Evolutionary conservation across 2,113 vertebrate genomes (phyloP), one percentile per base, ranked within the genome.

Genomic region (Ia io): DNA sequence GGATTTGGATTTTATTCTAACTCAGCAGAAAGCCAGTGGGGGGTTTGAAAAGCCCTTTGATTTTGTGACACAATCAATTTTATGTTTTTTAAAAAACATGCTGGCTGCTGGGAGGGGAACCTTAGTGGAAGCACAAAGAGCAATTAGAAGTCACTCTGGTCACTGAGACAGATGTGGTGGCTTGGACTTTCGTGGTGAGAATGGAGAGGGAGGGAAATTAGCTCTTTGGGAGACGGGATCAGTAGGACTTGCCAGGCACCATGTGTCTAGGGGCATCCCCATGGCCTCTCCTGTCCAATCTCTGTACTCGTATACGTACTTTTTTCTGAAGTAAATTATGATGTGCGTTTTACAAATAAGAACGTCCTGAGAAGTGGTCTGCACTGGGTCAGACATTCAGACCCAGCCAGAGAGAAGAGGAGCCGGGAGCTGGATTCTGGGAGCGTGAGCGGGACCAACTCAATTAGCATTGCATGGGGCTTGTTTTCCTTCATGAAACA

Each of bases 401-500:
- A 47, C 32, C 4, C 8, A 91, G 9, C 70, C 87, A 47, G 35
- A 51, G 32, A 13, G 3, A 53, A 16, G 23, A 79, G 74, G 73
- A 85, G 51, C 28, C 14, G 30, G 47, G 80, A 37, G 9, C 70
- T 56, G 20, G 77, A n/a, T 88, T 83, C 88, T 28, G 17, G 85
- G 53, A 42, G 79, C 77, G n/a, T 49, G 69, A 83, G 59, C 78
- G 56, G 37, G 49, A 79, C 78, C 42, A 51, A 10, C 70, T 89
- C 86, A 59, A 17, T 97, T 84, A 90, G 63, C 83, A 42, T 47
- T 56, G 88, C 25, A 1, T 77, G 59, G 23, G 69, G 65, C 42
- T 95, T 92, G 90, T 97, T 97, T 93, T 92, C 88, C 78, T 93
- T 47, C 78, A 49, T 56, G 84, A 76, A 93, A 94, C 67, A 88